These are phyloP conservation scores for Quadroppia sp. DNA, from an alignment of 2,888 invertebrate genomes.

Conservation along the genomic window DNA sequence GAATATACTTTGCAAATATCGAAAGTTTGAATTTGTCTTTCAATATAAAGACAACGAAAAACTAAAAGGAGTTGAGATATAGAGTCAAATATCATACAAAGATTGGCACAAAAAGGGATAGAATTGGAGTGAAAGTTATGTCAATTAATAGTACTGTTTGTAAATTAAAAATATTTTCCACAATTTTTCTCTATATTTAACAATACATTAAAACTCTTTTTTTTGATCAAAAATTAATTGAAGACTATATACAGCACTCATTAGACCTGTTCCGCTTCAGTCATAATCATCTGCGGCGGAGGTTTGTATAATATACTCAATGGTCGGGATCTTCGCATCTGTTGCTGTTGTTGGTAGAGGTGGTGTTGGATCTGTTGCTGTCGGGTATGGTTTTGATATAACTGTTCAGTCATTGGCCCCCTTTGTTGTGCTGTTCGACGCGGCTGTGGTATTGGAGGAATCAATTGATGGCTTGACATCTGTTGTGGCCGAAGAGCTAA, in stretches of 20 bases:
- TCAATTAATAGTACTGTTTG: not conserved
- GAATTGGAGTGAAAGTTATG: not conserved
- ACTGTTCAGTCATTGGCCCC: not conserved
- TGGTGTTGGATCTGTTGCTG: constrained; percentile 41
- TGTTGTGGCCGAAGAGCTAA: constrained; percentile 37
- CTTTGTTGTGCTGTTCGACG: constrained; percentile 38
- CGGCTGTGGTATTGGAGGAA: constrained; percentile 41
- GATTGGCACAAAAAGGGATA: constrained; percentile 19
- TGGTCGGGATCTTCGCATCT: constrained; percentile 47
- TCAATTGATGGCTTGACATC: constrained; percentile 22
- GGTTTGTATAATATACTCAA: constrained; percentile 49
- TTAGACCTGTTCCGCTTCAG: constrained; percentile 45
- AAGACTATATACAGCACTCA: not conserved
- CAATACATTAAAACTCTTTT: not conserved
- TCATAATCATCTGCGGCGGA: constrained; percentile 47
- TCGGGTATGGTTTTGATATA: constrained; percentile 35
- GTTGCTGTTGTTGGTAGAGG: constrained; percentile 33
- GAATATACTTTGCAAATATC: constrained; percentile 24
- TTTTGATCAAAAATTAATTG: not conserved
- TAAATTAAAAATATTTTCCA: not conserved
- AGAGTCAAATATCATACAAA: not conserved
- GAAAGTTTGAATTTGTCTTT: not conserved
- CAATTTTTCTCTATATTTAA: not conserved
- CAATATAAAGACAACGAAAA: not conserved
- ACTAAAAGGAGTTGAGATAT: not conserved